A percentile compares a stretch with the other conserved stretches of the same genome.
These are phyloP conservation scores for Nomada fabriciana DNA, from an alignment of 2,888 invertebrate species.

Conservation along the genomic window DNA sequence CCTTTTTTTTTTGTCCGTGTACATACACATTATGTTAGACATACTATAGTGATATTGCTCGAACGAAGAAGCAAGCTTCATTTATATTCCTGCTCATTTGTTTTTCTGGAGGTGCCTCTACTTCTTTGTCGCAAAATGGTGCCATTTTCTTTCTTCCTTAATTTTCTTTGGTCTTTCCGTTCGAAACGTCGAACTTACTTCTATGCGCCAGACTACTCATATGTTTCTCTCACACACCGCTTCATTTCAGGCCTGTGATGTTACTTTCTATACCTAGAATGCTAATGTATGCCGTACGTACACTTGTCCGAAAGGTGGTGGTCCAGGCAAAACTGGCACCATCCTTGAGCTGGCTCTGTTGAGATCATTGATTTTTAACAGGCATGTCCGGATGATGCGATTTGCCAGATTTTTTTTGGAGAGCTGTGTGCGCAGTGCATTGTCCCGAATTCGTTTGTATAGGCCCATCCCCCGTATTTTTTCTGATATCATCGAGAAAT, in stretches of 20 bases:
- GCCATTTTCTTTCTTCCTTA: neutral
- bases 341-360: neutral
- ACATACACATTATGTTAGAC: neutral
- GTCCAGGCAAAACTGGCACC: conserved; percentile 15
- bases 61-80: conserved; percentile 10
- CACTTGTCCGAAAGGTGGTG: conserved; percentile 4
- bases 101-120: neutral
- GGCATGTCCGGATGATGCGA: neutral
- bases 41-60: neutral
- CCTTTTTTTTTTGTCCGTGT: neutral
- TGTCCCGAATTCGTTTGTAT: neutral
- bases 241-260: conserved; percentile 34
- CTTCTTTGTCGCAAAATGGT: neutral
- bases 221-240: conserved; percentile 10
- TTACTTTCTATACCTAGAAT: conserved; percentile 12
- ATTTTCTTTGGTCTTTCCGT: too few relatives aligned
- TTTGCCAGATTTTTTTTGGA: conserved; percentile 1
- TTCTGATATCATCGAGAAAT: too few relatives aligned
- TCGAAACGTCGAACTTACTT: conserved; percentile 2
- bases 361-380: conserved; percentile 1
- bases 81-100: conserved; percentile 6
- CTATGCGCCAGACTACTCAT: conserved; percentile 3
- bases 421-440: neutral
- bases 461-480: too few relatives aligned
- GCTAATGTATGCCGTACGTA: conserved; percentile 15